Evolutionary conservation across 1,140 invertebrate genomes (phyloP).

Genomic region (Atta texana): DNA sequence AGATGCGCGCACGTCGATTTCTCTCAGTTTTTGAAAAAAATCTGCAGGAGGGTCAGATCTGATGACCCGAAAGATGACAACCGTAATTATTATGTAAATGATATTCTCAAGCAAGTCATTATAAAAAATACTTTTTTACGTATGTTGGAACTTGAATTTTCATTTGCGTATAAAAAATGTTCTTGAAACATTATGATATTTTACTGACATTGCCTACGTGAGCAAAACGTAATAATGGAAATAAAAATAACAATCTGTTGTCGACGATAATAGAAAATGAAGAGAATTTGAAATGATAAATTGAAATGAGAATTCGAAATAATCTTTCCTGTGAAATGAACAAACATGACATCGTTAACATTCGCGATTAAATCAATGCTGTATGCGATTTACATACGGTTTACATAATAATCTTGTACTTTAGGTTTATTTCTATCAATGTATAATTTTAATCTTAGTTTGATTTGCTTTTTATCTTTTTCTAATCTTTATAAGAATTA

Average conservation of each 20-base stretch:
- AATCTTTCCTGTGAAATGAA: constrained; percentile 51
- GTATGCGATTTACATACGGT: constrained; percentile 31
- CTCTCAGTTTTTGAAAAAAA: too few relatives aligned
- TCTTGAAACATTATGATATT: constrained; percentile 67
- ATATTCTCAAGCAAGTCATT: not conserved
- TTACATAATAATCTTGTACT: constrained; percentile 63
- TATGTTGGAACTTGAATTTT: not conserved
- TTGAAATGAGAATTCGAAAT: not conserved
- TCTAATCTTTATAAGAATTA: too few relatives aligned
- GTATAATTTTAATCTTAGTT: too few relatives aligned
- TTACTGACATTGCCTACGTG: constrained; percentile 65
- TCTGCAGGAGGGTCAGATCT: too few relatives aligned
- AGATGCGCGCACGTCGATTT: too few relatives aligned
- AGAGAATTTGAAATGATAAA: constrained; percentile 18
- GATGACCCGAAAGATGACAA: too few relatives aligned
- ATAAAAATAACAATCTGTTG: constrained; percentile 75
- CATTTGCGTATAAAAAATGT: constrained; percentile 77
- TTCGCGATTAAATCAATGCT: constrained; percentile 37
- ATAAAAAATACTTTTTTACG: not conserved
- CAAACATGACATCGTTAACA: constrained; percentile 52
- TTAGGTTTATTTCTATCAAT: not conserved
- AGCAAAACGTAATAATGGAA: constrained; percentile 69
- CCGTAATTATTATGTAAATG: not conserved
- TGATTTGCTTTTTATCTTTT: too few relatives aligned
- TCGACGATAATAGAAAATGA: not conserved